Conservation (phyloP, 2,797 vertebrate species). For the Lepilemur ruficaudatus region DNA sequence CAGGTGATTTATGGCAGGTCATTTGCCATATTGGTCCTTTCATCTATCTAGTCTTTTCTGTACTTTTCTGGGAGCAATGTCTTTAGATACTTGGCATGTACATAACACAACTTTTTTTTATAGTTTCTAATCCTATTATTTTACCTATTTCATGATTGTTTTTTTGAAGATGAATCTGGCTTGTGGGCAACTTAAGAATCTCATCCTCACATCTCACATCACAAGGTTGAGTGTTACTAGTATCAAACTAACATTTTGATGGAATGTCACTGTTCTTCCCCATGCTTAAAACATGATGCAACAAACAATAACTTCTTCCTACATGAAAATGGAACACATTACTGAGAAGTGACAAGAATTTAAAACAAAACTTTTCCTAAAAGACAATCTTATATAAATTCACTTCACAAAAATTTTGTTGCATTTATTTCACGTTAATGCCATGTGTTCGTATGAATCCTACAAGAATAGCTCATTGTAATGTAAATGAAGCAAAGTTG, state of each 20-base stretch:
- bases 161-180: not conserved
- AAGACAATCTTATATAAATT: not conserved
- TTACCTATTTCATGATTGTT: not conserved
- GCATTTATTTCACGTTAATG: not conserved
- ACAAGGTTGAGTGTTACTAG: not conserved
- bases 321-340: not conserved
- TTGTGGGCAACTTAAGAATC: not conserved
- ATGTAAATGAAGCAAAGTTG: constrained; percentile 21
- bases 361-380: not conserved
- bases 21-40: not conserved
- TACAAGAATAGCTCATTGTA: not conserved
- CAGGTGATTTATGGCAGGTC: not conserved
- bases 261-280: not conserved
- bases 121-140: not conserved
- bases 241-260: not conserved
- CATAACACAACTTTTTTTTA: not conserved
- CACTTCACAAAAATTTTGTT: not conserved
- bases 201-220: not conserved
- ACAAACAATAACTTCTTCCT: not conserved
- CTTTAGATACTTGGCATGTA: not conserved
- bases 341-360: not conserved
- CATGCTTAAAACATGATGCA: not conserved
- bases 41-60: not conserved
- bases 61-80: not conserved
- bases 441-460: not conserved